These are phyloP conservation scores for Malacosoma neustria DNA, from an alignment of 2,888 invertebrate genomes.

Conservation along the genomic window DNA sequence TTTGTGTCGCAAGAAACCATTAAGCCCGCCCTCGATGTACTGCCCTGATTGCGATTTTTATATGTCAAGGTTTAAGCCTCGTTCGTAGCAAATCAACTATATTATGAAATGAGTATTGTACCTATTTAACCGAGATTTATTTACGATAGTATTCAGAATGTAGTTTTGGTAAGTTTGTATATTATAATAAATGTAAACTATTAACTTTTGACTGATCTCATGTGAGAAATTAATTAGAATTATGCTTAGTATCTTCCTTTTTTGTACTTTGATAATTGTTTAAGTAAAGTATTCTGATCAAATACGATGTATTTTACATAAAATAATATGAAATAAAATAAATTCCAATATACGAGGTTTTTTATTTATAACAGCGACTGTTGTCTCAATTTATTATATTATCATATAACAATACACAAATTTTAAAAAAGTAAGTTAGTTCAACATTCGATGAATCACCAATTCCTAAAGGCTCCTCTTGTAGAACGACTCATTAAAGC, in stretches of 20 bases:
- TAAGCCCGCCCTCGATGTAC: constrained; percentile 85
- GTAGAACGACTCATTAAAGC: too few species aligned
- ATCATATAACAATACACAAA: too few species aligned
- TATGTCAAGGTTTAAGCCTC: constrained; percentile 87
- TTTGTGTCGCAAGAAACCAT: constrained; percentile 89
- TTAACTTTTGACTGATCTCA: constrained; percentile 44
- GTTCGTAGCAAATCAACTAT: constrained; percentile 48
- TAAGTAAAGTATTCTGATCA: background rate
- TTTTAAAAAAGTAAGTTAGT: too few species aligned
- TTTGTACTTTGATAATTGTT: too few species aligned
- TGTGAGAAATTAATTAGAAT: constrained; percentile 28
- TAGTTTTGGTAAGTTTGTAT: constrained; percentile 4
- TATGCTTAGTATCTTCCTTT: constrained; percentile 14
- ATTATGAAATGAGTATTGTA: constrained; percentile 4
- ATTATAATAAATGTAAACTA: background rate
- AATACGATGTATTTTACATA: background rate
- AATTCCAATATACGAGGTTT: background rate
- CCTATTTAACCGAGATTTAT: constrained; percentile 7
- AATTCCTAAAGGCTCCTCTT: too few species aligned
- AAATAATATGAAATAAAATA: background rate
- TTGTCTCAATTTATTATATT: too few species aligned
- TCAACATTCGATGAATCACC: too few species aligned
- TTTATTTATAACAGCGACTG: too few species aligned
- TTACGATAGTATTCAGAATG: constrained; percentile 10
- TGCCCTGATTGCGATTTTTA: constrained; percentile 95